Conservation (phyloP, 2,888 invertebrate genomes). For the Amphipyra berbera region DNA sequence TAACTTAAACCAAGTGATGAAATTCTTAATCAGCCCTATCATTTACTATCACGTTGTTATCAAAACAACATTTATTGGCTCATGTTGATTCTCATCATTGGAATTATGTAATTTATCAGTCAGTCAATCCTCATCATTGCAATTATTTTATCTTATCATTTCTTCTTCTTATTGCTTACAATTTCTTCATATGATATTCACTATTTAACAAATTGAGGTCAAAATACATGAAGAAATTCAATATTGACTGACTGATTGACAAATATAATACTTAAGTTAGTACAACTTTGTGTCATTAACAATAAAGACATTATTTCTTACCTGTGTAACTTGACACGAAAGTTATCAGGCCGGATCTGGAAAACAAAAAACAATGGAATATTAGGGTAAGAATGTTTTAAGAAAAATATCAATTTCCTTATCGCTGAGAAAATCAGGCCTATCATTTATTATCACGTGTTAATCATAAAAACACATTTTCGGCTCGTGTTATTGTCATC, state of each 20-base stretch:
- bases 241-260: too few species aligned
- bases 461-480: slow-evolving; percentile 81
- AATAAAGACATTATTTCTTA: too few species aligned
- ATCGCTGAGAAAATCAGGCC: slow-evolving; percentile 68
- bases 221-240: too few species aligned
- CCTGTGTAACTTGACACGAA: too few species aligned
- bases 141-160: too few species aligned
- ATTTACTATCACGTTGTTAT: slow-evolving; percentile 83
- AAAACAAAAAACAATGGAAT: background rate
- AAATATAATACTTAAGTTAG: too few species aligned
- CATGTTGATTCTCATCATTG: slow-evolving; percentile 81
- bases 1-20: background rate
- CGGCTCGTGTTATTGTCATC: slow-evolving; percentile 86
- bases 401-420: background rate
- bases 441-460: slow-evolving; percentile 82
- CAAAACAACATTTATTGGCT: slow-evolving; percentile 82
- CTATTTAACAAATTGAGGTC: too few species aligned
- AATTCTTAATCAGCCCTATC: slow-evolving; percentile 80
- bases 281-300: too few species aligned
- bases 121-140: slow-evolving; percentile 9
- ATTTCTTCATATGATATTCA: too few species aligned
- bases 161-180: too few species aligned
- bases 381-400: background rate
- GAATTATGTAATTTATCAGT: background rate
- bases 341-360: background rate